A percentile compares a stretch with the other conserved stretches of the same genome.
Evolutionary conservation across 2,888 invertebrate species (phyloP).

Genomic region (Phengaris alcon): DNA sequence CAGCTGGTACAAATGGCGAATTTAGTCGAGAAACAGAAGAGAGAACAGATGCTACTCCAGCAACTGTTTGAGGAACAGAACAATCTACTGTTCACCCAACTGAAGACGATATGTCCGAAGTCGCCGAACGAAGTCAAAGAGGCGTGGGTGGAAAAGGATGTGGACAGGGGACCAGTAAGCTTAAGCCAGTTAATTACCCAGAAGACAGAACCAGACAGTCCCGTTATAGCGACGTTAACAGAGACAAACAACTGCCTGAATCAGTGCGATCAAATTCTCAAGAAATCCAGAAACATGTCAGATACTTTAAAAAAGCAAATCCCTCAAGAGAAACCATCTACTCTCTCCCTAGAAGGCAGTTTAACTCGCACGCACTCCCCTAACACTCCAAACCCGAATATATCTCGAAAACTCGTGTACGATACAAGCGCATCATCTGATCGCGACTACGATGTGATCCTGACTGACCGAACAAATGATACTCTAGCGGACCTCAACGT

Average conservation of each 20-base stretch:
- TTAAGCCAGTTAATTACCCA: slow-evolving; percentile 66
- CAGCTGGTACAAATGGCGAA: slow-evolving; percentile 82
- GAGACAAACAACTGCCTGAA: slow-evolving; percentile 61
- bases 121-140: slow-evolving; percentile 59
- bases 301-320: slow-evolving; percentile 54
- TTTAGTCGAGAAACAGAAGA: slow-evolving; percentile 81
- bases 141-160: slow-evolving; percentile 59
- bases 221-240: slow-evolving; percentile 53
- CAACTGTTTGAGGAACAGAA: slow-evolving; percentile 84
- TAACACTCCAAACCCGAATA: slow-evolving; percentile 41
- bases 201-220: slow-evolving; percentile 50
- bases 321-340: slow-evolving; percentile 45
- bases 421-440: slow-evolving; percentile 61
- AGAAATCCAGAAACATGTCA: slow-evolving; percentile 62
- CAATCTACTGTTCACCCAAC: slow-evolving; percentile 74
- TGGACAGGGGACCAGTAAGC: slow-evolving; percentile 63
- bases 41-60: slow-evolving; percentile 81
- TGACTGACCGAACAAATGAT: slow-evolving; percentile 73
- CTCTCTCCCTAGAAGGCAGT: slow-evolving; percentile 44
- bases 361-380: slow-evolving; percentile 56
- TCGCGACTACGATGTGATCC: slow-evolving; percentile 56
- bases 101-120: slow-evolving; percentile 67
- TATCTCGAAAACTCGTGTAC: slow-evolving; percentile 58
- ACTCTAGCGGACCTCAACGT: slow-evolving; percentile 72
- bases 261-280: slow-evolving; percentile 60